Conservation (phyloP, 2,113 vertebrate genomes). For the Beaufortia kweichowensis region DNA sequence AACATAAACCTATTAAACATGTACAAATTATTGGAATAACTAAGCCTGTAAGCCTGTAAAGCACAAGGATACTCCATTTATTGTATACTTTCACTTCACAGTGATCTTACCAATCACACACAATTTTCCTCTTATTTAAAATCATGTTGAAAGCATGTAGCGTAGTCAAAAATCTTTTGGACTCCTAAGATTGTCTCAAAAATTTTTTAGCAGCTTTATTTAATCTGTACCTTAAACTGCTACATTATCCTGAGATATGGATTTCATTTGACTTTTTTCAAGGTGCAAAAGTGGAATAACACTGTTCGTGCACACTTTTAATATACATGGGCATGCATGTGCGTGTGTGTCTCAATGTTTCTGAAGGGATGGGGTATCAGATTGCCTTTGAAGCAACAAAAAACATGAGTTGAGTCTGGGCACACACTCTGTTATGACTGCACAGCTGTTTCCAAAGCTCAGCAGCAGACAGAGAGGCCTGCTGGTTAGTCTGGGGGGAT, state of each 20-base stretch:
- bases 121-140: neutral
- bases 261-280: conserved; percentile 4
- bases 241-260: neutral
- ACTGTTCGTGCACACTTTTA: neutral
- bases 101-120: neutral
- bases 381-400: conserved; percentile 58
- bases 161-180: neutral
- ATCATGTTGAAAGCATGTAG: neutral
- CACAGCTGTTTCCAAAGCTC: conserved; percentile 58
- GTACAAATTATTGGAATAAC: neutral
- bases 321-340: conserved; percentile 30
- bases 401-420: conserved; percentile 55
- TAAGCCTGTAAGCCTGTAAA: neutral
- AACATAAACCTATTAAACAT: conserved; percentile 28
- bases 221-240: neutral
- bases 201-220: neutral
- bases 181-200: neutral
- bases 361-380: conserved; percentile 48
- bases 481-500: conserved; percentile 42
- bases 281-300: neutral
- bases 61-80: conserved; percentile 3
- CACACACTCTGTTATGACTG: conserved; percentile 58
- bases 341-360: conserved; percentile 43
- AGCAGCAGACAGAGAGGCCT: conserved; percentile 49
- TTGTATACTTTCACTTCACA: conserved; percentile 9